Evolutionary conservation across 2,797 vertebrate genomes (phyloP), one percentile per base, ranked within the genome.

Genomic region (Gymnothorax reevesii): DNA sequence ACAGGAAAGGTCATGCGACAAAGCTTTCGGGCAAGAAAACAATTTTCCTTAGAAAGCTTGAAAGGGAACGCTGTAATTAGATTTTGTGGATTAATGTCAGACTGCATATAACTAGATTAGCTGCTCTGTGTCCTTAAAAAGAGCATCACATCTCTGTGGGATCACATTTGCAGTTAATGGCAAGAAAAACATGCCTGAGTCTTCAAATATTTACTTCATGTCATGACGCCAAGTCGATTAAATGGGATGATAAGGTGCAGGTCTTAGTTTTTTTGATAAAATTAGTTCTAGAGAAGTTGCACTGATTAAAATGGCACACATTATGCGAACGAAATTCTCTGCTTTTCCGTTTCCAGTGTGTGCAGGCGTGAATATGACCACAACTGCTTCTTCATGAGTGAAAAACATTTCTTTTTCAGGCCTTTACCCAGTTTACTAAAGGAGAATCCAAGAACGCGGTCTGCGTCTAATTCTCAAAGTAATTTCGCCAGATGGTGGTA

Each of bases 1-100:
- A 85, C 57, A 85, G 84, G 83, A 93, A 93, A 93, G 92, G 92
- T 93, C 92, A 89, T 86, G 75, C 88, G 85, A 88, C 92, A 85
- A 85, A 89, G 86, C 83, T 77, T 42, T 13, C 6, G 73, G 73
- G 49, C 27, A 49, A 13, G 73, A 77, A 77, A 77, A 77, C 52
- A 20, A 77, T 77, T 77, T 52, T 12, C 73, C 52, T 42, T 12
- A 7, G 52, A 77, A 77, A 49, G 20, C 73, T 27, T 77, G 20
- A 77, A 77, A 52, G 73, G 42, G 73, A 77, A 49, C 33, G 49
- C 73, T 33, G 15, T 77, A 79, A 79, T 79, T 20, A 79, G 75
- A 79, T 79, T 79, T 52, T 52, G 8, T 52, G 75, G 75, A 79
- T 54, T 79, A 79, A 79, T 15, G 49, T 7, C 75, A 54, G 75